Evolutionary conservation across 2,888 invertebrate genomes (phyloP), one percentile per base, ranked within the genome.

Genomic region (Drosophila quinaria): DNA sequence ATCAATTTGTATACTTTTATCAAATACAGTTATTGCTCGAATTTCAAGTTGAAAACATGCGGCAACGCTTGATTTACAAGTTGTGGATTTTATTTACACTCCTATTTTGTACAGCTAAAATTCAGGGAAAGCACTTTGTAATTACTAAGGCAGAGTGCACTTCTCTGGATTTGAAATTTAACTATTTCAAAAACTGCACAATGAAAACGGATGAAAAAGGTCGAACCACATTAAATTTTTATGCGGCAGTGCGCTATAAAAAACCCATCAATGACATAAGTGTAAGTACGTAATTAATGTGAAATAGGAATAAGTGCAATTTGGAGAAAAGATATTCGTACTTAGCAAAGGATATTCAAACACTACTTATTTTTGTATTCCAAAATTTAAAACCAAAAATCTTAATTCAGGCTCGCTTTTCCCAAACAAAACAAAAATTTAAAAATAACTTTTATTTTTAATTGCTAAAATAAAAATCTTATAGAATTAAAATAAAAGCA

Each of bases 191-290:
- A 2, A 49, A 13, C 5, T 81, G 84, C n/a, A 54, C 69, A 55
- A 41, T 81, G 17, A 47, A 37, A 6, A 62, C 22, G 42, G 29
- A 15, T 4, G 19, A 42, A 15, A 31, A 58, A 3, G 66, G 58
- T 1, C 37, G n/a, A 6, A 62, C 62, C 1, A 25, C 6, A 15
- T 9, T 81, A 1, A 35, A 78, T 22, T 1, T 84, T 4, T 13
- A 65, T n/a, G 25, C 54, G 3, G 42, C 10, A 0, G 3, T 81
- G 5, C 44, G 15, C 4, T 66, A 60, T 22, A 61, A 75, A 9
- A n/a, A 58, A 0, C 75, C 73, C 5, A 11, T 84, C 1, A 17
- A 84, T 61, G 54, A 78, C 1, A 11, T 85, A 5, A 47, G 37
- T 2, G 80, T 82, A 47, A 78, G 80, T 77, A n/a, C 6, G 1